Evolutionary conservation across 2,797 vertebrate species (phyloP).

Genomic region (Scolopax bukidnonensis): DNA sequence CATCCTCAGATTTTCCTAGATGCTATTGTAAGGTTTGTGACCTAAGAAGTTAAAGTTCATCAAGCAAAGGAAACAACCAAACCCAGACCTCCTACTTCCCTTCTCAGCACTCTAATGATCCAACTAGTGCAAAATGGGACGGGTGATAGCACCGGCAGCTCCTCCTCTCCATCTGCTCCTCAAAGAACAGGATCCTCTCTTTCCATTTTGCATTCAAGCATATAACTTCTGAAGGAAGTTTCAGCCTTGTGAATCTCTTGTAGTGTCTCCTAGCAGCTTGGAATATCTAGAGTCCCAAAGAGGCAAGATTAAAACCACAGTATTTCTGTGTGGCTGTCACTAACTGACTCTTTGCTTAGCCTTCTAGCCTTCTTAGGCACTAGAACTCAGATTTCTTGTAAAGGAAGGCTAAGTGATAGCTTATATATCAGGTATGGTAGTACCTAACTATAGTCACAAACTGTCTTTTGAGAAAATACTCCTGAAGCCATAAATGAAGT

Average conservation of each 20-base stretch:
- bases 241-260: neutral
- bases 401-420: neutral
- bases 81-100: neutral
- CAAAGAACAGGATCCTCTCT: neutral
- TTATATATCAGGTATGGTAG: neutral
- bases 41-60: neutral
- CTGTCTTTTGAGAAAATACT: neutral
- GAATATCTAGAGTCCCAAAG: neutral
- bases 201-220: neutral
- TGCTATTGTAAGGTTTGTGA: neutral
- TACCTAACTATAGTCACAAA: neutral
- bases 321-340: neutral
- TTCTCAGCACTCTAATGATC: neutral
- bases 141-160: neutral
- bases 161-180: neutral
- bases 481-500: neutral
- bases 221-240: neutral
- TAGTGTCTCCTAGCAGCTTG: neutral
- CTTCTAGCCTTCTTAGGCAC: neutral
- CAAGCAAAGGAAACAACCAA: neutral
- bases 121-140: neutral
- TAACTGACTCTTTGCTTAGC: neutral
- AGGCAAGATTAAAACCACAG: neutral
- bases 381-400: neutral
- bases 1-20: neutral